Evolutionary conservation across 1,140 invertebrate genomes (phyloP), one percentile per base, ranked within the genome.

Genomic region (Heliconius eleuchia): DNA sequence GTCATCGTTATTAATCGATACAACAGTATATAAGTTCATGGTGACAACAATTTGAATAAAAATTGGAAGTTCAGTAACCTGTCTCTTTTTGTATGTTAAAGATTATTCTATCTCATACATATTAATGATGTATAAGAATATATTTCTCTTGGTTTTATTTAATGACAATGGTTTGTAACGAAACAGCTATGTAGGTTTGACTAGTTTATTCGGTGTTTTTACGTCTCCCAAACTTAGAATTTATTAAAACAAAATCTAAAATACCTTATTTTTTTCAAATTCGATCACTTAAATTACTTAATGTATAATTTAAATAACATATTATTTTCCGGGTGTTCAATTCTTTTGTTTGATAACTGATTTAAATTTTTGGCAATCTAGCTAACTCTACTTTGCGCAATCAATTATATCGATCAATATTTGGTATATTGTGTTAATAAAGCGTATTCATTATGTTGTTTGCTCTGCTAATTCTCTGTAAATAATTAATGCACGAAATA

Each of bases 391-490:
- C 39, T 80, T 83, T 74, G 71, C 71, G 37, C 70, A 76, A 78
- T 78, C 74, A 72, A 55, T 70, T 80, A 74, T 74, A 73, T 80
- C 13, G 55, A 76, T 66, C 76, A 84, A 84, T 84, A 84, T 84
- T 84, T 75, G 74, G 27, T 13, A 66, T 66, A 57, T 18, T 55
- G 75, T 16, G 42, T 71, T 73, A 82, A 82, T 76, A 82, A 42
- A 73, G 74, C 57, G 66, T 27, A 13, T 70, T 70, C n/a, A 30
- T 27, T 71, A 72, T 76, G 57, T 71, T 79, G 42, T 82, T 82
- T 82, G 74, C 71, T 52, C 34, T 42, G 74, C 60, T 82, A 82
- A 82, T 79, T 79, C 74, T 76, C 46, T n/a, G 77, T 73, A 82
- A 82, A 82, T 55, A 79, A 34, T 79, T 76, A 42, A 73, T 46